These are phyloP conservation scores for Pionites leucogaster DNA, from an alignment of 2,113 vertebrate species.

Conservation along the genomic window DNA sequence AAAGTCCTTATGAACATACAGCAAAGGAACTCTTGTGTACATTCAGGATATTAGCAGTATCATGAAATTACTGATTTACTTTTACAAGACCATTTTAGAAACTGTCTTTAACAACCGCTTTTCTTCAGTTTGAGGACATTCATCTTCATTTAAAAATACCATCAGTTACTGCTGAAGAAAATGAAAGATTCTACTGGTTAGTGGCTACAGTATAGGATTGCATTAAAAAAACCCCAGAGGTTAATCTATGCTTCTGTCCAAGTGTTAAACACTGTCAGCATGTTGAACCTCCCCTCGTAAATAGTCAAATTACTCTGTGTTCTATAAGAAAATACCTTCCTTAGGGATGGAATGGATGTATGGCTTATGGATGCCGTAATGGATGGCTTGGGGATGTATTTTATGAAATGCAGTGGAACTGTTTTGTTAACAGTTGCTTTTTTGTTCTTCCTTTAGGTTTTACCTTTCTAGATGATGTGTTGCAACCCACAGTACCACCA, in stretches of 20 bases:
- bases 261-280: background rate
- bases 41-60: background rate
- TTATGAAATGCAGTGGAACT: background rate
- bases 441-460: slow-evolving; percentile 66
- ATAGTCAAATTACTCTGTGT: background rate
- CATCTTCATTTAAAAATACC: background rate
- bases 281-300: background rate
- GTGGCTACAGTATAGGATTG: background rate
- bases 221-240: background rate
- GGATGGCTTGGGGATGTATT: background rate
- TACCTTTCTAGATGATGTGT: slow-evolving; percentile 82
- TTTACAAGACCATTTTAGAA: background rate
- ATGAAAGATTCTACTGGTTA: background rate
- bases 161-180: background rate
- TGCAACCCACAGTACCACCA: slow-evolving; percentile 80
- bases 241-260: background rate
- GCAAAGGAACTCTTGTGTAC: background rate
- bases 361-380: no score
- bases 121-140: background rate
- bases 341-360: background rate
- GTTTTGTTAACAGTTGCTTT: background rate
- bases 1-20: background rate
- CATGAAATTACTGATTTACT: background rate
- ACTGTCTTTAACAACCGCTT: background rate
- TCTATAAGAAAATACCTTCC: background rate